phyloP scores from a whole-genome alignment of 2,888 invertebrate species.

The Bugulina stolonifera region DNA sequence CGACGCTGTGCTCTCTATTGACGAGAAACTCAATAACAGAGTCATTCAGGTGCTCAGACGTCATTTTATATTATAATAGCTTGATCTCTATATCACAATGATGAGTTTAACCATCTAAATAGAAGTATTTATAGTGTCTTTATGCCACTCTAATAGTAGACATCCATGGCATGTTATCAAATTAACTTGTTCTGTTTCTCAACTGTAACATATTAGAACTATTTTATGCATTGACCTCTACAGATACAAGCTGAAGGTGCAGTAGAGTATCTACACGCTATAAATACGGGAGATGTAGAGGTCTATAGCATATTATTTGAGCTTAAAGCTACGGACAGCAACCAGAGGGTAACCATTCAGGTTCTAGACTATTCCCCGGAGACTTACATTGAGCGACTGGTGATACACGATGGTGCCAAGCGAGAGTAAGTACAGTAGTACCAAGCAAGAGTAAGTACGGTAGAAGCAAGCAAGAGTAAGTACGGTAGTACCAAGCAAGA shows the following conservation, averaged over 20 bases:
- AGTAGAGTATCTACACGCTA: conserved; percentile 3
- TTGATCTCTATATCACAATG: too few relatives aligned
- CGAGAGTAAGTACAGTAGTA: background rate
- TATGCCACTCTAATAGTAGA: too few relatives aligned
- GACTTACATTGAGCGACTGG: conserved; percentile 42
- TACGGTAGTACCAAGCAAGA: background rate
- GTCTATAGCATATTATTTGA: conserved; percentile 9
- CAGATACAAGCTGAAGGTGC: background rate
- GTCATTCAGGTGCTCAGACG: background rate
- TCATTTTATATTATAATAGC: too few relatives aligned
- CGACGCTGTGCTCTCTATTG: background rate
- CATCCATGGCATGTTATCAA: too few relatives aligned
- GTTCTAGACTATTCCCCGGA: conserved; percentile 47
- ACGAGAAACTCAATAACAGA: background rate
- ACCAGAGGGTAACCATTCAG: conserved; percentile 28
- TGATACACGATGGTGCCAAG: conserved; percentile 28
- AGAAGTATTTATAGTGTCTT: too few relatives aligned
- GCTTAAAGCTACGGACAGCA: background rate
- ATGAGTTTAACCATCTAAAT: too few relatives aligned
- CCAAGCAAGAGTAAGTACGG: background rate
- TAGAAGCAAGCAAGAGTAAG: background rate
- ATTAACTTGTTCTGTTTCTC: too few relatives aligned
- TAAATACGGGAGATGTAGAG: background rate
- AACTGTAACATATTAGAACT: too few relatives aligned
- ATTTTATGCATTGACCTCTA: too few relatives aligned